These are phyloP conservation scores for Tetramorium bicarinatum DNA, from an alignment of 2,888 invertebrate genomes.

Conservation along the genomic window DNA sequence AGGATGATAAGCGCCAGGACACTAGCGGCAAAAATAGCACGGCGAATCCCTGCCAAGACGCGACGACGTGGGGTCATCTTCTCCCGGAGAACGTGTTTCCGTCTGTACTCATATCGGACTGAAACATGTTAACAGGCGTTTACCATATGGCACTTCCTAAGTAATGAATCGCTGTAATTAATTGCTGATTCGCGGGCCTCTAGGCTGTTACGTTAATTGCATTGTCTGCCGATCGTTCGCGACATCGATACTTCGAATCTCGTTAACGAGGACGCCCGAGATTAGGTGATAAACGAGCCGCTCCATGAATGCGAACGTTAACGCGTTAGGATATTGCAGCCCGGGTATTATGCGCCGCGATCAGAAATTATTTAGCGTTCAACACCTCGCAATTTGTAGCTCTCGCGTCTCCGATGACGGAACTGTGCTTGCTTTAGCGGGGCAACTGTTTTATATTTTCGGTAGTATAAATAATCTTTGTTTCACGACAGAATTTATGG, in stretches of 20 bases:
- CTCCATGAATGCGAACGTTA: not conserved
- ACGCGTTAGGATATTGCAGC: not conserved
- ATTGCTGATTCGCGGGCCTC: not conserved
- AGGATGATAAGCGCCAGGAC: constrained; percentile 83
- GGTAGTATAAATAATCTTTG: constrained; percentile 26
- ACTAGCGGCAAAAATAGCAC: constrained; percentile 81
- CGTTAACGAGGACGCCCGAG: constrained; percentile 3
- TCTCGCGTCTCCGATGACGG: not conserved
- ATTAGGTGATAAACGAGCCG: constrained; percentile 10
- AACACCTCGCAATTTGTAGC: too few species aligned
- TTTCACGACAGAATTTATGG: not conserved
- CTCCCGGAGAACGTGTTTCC: constrained; percentile 81
- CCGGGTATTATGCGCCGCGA: not conserved
- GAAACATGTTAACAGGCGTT: constrained; percentile 59
- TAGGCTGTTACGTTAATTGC: constrained; percentile 22
- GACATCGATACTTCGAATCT: constrained; percentile 15
- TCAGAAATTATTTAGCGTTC: constrained; percentile 21
- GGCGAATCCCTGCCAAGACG: constrained; percentile 83
- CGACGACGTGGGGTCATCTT: constrained; percentile 85
- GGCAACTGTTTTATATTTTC: not conserved
- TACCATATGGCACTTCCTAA: not conserved
- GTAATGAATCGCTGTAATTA: constrained; percentile 2
- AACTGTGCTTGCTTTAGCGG: not conserved
- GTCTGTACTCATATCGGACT: constrained; percentile 85
- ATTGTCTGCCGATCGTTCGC: not conserved